Percentiles rank a stretch among this genome's conserved stretches.
Evolutionary conservation across 2,113 vertebrate species (phyloP).

Genomic region (Bostrychus sinensis): DNA sequence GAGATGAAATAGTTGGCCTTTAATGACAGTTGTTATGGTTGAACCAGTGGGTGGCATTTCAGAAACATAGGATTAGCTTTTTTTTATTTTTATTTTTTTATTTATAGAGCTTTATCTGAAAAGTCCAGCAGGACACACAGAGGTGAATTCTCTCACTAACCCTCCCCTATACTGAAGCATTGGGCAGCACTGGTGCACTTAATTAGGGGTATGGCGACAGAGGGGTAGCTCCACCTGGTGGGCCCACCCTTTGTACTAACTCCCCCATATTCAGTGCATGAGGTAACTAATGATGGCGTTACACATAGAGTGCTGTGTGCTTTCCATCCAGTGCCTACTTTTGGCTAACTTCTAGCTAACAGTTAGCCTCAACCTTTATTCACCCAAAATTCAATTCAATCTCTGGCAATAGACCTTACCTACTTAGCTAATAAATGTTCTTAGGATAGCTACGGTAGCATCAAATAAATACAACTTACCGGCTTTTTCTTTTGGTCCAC

Average conservation of each 20-base stretch:
- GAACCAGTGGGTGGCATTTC: slow-evolving; percentile 8
- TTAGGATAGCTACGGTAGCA: too few relatives aligned
- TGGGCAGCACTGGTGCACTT: neutral
- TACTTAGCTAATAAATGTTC: too few relatives aligned
- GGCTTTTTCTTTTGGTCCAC: too few relatives aligned
- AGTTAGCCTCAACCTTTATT: too few relatives aligned
- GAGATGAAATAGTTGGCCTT: neutral
- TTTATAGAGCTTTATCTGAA: neutral
- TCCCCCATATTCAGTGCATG: too few relatives aligned
- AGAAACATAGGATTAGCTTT: neutral
- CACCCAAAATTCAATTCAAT: too few relatives aligned
- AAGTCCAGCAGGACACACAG: neutral
- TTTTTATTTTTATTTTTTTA: neutral
- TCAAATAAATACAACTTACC: too few relatives aligned
- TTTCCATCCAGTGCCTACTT: too few relatives aligned
- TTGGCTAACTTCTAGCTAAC: too few relatives aligned
- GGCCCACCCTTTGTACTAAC: neutral
- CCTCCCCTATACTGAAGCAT: neutral
- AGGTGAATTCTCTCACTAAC: neutral
- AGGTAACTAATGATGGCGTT: too few relatives aligned
- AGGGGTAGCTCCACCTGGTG: slow-evolving; percentile 55
- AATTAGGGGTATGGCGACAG: slow-evolving; percentile 17
- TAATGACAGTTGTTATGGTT: neutral
- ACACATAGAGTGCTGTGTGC: too few relatives aligned
- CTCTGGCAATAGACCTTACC: too few relatives aligned